Conservation (phyloP, 53 echinoderm and acorn worm species). For the Hippasteria phrygiana region DNA sequence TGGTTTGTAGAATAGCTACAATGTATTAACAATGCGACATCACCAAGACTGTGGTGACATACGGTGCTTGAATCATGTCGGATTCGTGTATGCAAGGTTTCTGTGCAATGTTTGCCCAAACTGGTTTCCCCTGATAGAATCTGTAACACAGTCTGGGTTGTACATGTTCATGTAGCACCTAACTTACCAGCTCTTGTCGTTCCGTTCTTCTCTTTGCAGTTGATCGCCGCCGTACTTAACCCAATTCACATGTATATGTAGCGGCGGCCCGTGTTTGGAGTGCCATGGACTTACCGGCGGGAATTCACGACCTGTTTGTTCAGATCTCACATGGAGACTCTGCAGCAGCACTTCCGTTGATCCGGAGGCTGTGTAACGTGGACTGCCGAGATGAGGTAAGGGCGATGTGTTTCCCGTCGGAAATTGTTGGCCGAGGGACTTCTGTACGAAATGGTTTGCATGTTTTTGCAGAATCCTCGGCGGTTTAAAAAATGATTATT, state of each 20-base stretch:
- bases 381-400: conserved; percentile 59
- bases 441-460: too few relatives aligned
- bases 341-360: conserved; percentile 23
- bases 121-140: too few relatives aligned
- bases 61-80: too few relatives aligned
- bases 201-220: conserved; percentile 23
- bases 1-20: too few relatives aligned
- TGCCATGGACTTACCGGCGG: conserved; percentile 47
- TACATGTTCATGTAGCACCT: background rate
- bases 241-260: conserved; percentile 37
- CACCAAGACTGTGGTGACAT: too few relatives aligned
- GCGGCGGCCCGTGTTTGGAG: background rate
- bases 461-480: too few relatives aligned
- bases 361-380: conserved; percentile 50
- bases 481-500: too few relatives aligned
- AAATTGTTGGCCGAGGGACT: background rate
- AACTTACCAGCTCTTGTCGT: background rate
- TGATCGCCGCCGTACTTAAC: conserved; percentile 25
- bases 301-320: conserved; percentile 59
- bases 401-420: background rate
- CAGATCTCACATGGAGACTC: conserved; percentile 52
- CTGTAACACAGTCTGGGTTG: background rate
- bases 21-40: too few relatives aligned
- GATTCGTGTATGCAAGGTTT: too few relatives aligned
- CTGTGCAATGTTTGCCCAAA: too few relatives aligned